These are phyloP conservation scores for Urosaurus nigricauda DNA, from an alignment of 2,797 vertebrate species.

Conservation along the genomic window DNA sequence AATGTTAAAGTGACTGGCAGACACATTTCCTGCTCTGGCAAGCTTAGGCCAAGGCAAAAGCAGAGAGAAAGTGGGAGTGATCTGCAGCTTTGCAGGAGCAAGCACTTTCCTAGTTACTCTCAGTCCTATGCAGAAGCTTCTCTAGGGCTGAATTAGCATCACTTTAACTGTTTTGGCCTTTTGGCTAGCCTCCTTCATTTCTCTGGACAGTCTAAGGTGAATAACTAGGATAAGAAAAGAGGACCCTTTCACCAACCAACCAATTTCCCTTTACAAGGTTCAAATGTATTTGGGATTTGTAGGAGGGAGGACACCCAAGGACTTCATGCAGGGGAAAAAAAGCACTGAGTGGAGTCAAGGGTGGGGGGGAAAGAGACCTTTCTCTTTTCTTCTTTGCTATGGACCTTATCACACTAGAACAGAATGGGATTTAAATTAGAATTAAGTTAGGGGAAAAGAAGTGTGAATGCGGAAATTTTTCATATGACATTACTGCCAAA, in stretches of 20 bases:
- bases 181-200: not conserved
- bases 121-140: not conserved
- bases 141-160: not conserved
- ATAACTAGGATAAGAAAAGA: not conserved
- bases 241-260: not conserved
- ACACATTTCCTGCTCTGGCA: not conserved
- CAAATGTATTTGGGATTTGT: not conserved
- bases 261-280: not conserved
- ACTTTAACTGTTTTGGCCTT: not conserved
- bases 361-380: not conserved
- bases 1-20: not conserved
- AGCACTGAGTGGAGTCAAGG: no score
- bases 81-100: not conserved
- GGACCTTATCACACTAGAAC: no score
- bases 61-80: not conserved
- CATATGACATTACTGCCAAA: no score
- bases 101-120: not conserved
- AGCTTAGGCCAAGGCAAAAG: not conserved
- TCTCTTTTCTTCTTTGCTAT: not conserved
- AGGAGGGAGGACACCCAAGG: not conserved
- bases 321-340: no score
- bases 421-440: no score
- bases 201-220: not conserved
- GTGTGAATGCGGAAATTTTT: no score
- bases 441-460: no score